Base-by-base conservation (phyloP, 2,797 vertebrate species). In the Artibeus jamaicensis region DNA sequence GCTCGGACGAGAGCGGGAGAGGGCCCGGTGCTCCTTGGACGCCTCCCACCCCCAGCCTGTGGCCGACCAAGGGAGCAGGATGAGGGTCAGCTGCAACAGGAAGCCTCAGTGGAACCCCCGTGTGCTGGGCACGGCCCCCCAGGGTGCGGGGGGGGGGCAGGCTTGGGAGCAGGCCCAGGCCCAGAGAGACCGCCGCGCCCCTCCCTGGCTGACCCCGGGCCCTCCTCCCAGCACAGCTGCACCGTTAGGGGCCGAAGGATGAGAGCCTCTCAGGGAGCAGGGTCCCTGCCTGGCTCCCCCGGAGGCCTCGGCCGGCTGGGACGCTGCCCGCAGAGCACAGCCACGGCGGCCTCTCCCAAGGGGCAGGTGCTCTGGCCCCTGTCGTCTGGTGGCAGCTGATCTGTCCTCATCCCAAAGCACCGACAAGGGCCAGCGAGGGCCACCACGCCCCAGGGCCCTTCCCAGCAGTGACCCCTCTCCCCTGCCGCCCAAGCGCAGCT, bases 401-500 rank as follows among this genome's bases (percentile, higher is more conserved):
- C 59, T 32, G 59, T 1, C 50, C 14, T 83, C 37, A 18, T 68
- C 65, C 37, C 53, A 24, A 53, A 74, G 57, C 37, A 22, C 55
- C 48, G 1, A 9, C 29, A 32, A 37, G 26, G 42, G 9, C 22
- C 8, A 48, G 7, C 7, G 26, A 57, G 22, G 32, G 9, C 44
- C 3, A 0, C 8, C 12, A 0, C 0, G 1, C 19, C 32, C 86
- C 48, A 8, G 2, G 42, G 50, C 32, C 62, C 11, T 42, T 11
- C 39, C 37, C 81, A 9, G 55, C 9, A 21, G 53, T 0, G 11
- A 26, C 6, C 15, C 88, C 71, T 3, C 1, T 5, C 48, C 37
- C 26, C 67, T 22, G 5, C 7, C 19, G 0, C 37, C 68, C 37
- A 9, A 2, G 19, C 10, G 5, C 6, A 24, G 68, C 68, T 5